These are phyloP conservation scores for Odontothrips loti DNA, from an alignment of 2,888 invertebrate genomes.

Conservation along the genomic window DNA sequence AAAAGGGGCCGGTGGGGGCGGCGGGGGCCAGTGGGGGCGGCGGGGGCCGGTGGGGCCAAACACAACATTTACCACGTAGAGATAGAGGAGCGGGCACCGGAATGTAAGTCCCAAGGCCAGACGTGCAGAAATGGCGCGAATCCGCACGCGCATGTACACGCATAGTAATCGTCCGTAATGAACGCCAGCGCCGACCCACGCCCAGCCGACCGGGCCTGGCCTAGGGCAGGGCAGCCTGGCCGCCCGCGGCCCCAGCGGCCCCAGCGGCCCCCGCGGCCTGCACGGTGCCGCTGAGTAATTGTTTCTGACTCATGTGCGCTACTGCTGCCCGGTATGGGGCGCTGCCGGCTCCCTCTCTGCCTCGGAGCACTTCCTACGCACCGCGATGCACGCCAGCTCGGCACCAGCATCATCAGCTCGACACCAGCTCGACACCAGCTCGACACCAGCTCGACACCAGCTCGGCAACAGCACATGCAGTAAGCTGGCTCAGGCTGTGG, in stretches of 20 bases:
- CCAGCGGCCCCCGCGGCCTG: not conserved
- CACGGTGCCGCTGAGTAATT: conserved; percentile 8
- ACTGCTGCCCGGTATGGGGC: too few species aligned
- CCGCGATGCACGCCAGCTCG: too few species aligned
- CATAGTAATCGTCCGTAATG: conserved; percentile 19
- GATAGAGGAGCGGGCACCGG: not conserved
- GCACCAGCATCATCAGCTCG: too few species aligned
- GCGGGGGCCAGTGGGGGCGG: not conserved
- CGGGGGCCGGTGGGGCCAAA: not conserved
- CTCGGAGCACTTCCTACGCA: too few species aligned
- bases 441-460: too few species aligned
- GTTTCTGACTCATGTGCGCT: not conserved
- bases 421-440: too few species aligned
- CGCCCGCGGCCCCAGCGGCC: not conserved
- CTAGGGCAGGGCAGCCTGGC: not conserved
- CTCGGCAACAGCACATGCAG: too few species aligned
- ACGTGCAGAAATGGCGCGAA: conserved; percentile 24
- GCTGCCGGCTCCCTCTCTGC: too few species aligned
- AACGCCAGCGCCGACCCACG: not conserved
- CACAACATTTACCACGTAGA: not conserved
- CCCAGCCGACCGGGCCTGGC: not conserved
- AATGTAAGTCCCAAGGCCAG: conserved; percentile 7
- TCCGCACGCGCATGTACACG: conserved; percentile 1
- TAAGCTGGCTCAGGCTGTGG: too few species aligned
- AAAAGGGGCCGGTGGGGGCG: not conserved